A percentile compares a stretch with the other conserved stretches of the same genome.
Conservation (phyloP, 2,113 vertebrate species). For the Tetraodon nigroviridis region DNA sequence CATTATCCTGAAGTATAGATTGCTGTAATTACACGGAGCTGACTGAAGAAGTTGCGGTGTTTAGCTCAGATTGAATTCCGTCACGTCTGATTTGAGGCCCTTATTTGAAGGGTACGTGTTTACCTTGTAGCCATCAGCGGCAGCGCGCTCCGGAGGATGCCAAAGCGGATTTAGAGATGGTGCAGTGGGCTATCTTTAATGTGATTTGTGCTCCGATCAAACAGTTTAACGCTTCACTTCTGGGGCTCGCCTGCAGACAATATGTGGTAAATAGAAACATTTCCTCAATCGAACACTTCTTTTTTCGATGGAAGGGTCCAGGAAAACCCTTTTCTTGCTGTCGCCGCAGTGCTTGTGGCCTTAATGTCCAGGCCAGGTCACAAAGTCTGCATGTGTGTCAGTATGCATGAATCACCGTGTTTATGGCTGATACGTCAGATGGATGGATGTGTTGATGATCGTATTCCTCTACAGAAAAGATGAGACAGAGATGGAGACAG, state of each 20-base stretch:
- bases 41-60: not conserved
- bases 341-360: not conserved
- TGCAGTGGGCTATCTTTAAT: slow-evolving; percentile 45
- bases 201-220: slow-evolving; percentile 44
- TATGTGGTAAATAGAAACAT: slow-evolving; percentile 31
- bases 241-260: slow-evolving; percentile 40
- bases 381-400: not conserved
- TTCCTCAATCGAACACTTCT: slow-evolving; percentile 49
- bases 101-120: slow-evolving; percentile 25
- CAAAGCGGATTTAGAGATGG: slow-evolving; percentile 41
- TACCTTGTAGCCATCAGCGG: slow-evolving; percentile 52
- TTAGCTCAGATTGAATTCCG: slow-evolving; percentile 37
- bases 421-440: slow-evolving; percentile 37
- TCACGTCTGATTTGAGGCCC: slow-evolving; percentile 44
- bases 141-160: slow-evolving; percentile 24
- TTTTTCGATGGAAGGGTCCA: slow-evolving; percentile 49
- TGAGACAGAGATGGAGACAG: slow-evolving; percentile 56
- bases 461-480: slow-evolving; percentile 47
- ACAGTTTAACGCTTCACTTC: slow-evolving; percentile 30
- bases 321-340: slow-evolving; percentile 8
- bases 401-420: slow-evolving; percentile 17
- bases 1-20: not conserved
- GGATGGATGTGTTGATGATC: slow-evolving; percentile 63
- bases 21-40: not conserved
- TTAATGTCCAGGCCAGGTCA: too few species aligned